Base-by-base conservation (phyloP, 2,113 vertebrate genomes). In the Eurypyga helias region DNA sequence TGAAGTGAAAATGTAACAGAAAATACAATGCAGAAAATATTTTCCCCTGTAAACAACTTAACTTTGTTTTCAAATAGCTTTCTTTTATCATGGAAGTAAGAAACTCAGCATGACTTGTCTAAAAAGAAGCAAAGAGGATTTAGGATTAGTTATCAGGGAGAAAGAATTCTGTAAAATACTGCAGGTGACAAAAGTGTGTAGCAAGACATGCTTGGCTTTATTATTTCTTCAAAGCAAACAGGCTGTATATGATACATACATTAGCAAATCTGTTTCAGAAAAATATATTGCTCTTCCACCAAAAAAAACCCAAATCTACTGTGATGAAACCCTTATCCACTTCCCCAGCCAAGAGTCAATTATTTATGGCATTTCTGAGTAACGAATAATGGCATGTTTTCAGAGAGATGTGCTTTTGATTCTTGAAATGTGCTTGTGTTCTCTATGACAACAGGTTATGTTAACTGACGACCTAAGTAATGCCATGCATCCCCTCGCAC, bases 91-190 rank as follows among this genome's bases (percentile, higher is more conserved):
- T 33, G n/a, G 69, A 95, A 96, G 89, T 75, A 26, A 58, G 96
- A 93, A 97, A 86, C 83, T 89, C 87, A 97, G 95, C 83, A 83
- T 60, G 86, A 69, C 70, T 97, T 90, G 64, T 93, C 90, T 97
- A 94, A 95, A 97, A 94, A 91, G 45, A 89, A 94, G 85, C 91
- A 96, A 97, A 98, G 75, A 91, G 72, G 87, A 89, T 97, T 97
- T 92, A 52, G 67, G 89, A 97, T 97, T 96, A 97, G 78, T 94
- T 97, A 84, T 96, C 45, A 78, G 75, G 72, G 81, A 95, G 66
- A 65, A 95, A 95, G 80, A 97, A 89, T 64, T 55, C 73, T 92
- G 95, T 76, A 79, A 87, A 96, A 96, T 96, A 62, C 93, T 81
- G 65, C 88, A 95, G 84, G 96, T 98, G 96, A 96, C 91, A 96